Evolutionary conservation across 2,888 invertebrate genomes (phyloP).

Genomic region (Heteropelma amictum): DNA sequence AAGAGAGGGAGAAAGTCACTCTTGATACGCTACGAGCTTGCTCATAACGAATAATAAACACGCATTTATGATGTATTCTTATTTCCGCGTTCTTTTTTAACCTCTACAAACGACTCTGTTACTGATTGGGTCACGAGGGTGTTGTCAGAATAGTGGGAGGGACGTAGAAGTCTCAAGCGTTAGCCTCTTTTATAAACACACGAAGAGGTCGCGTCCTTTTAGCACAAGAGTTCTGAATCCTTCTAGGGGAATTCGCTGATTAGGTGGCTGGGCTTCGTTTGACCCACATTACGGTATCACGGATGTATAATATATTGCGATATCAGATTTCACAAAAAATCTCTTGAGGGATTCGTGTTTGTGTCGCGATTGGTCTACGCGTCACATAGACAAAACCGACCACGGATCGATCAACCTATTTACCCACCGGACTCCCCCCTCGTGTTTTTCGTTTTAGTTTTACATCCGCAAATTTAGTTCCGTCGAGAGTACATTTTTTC

Average conservation of each 20-base stretch:
- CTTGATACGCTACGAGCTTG: not conserved
- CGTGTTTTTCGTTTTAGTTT: not conserved
- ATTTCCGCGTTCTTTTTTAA: conserved; percentile 11
- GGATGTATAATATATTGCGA: not conserved
- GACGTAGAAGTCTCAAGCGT: conserved; percentile 31
- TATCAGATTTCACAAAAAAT: not conserved
- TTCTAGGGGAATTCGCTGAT: conserved; percentile 31
- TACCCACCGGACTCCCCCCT: not conserved
- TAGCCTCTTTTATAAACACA: conserved; percentile 23
- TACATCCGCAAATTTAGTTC: not conserved
- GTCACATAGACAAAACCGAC: conserved; percentile 9
- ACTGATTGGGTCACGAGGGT: conserved; percentile 38
- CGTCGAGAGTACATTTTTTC: too few species aligned
- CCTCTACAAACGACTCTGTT: conserved; percentile 15
- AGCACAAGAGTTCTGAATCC: not conserved
- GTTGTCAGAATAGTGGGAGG: not conserved
- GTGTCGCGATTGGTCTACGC: conserved; percentile 1
- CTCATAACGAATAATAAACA: conserved; percentile 5
- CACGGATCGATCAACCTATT: conserved; percentile 45
- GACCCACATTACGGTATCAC: conserved; percentile 65
- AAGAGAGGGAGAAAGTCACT: not conserved
- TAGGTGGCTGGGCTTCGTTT: conserved; percentile 65
- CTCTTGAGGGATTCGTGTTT: not conserved
- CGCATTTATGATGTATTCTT: not conserved
- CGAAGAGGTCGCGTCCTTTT: conserved; percentile 21